Evolutionary conservation across 2,888 invertebrate species (phyloP), one percentile per base, ranked within the genome.

Genomic region (Meghimatium bilineatum): DNA sequence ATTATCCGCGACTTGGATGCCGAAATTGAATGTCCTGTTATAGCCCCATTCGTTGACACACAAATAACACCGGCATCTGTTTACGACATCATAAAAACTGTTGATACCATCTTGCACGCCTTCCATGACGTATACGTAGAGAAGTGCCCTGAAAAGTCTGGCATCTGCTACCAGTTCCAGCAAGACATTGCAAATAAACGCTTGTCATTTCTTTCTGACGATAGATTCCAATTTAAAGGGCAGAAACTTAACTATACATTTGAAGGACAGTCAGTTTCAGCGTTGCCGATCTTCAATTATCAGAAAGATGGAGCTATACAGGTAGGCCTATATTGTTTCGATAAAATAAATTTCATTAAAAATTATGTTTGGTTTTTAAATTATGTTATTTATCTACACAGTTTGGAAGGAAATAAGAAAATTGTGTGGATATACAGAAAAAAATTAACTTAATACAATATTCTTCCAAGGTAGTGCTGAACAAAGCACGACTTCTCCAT

Each of bases 81-180:
- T 2, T 88, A 89, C 23, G 86, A 88, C 34, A 82, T 91, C 17
- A 89, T 91, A 10, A 71, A 84, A 44, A 85, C 87, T 0, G 89
- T 89, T 6, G 91, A 91, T 80, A 80, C 89, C 5, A 79, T 88
- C 5, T 81, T 91, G 10, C 89, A 90, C 75, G 88, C 88, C 2
- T 36, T 90, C 12, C 87, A 89, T 67, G 80, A 82, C 0, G 79
- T 87, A 20, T 87, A 88, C 67, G 75, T 66, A 14, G 60, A 44
- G 26, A 77, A 85, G 0, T 91, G 91, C 82, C 87, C 87, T 0
- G 75, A 79, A 44, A 63, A 44, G 12, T 56, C 74, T 8, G 89
- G 89, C 0, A 76, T 89, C 12, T 91, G 91, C 83, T 63, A 85
- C 12, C 49, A 74, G 20, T 86, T 91, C 80, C 82, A 87, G 5